Percentiles rank a stretch among this genome's conserved stretches.
Evolutionary conservation across 2,888 invertebrate genomes (phyloP).

Genomic region (Drosophila algonquin): DNA sequence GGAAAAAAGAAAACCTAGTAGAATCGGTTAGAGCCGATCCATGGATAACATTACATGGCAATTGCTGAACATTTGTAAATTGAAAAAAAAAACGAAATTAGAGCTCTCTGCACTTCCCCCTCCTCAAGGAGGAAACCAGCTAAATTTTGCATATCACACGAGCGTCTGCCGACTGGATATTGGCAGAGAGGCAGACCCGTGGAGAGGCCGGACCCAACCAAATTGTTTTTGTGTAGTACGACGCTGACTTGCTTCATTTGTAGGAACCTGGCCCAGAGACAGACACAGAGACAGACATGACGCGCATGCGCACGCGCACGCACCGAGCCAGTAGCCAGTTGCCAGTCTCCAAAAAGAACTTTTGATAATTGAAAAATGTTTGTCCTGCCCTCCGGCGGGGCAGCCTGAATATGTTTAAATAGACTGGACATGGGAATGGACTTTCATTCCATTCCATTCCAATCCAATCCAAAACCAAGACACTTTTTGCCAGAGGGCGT

Average conservation of each 20-base stretch:
- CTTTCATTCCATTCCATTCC: background rate
- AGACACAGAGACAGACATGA: conserved; percentile 7
- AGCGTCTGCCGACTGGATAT: background rate
- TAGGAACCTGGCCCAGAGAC: conserved; percentile 52
- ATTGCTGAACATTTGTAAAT: conserved; percentile 71
- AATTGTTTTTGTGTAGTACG: conserved; percentile 60
- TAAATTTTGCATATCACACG: conserved; percentile 1
- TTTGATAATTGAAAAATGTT: conserved; percentile 57
- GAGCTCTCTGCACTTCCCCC: conserved; percentile 49
- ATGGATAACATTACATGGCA: conserved; percentile 5
- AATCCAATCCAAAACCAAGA: conserved; percentile 11
- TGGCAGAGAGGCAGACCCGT: conserved; percentile 17
- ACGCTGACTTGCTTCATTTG: conserved; percentile 61
- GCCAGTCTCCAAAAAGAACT: conserved; percentile 32
- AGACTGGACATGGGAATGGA: conserved; percentile 8
- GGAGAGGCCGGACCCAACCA: conserved; percentile 11
- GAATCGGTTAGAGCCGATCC: conserved; percentile 28
- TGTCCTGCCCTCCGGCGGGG: conserved; percentile 57
- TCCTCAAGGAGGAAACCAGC: conserved; percentile 20
- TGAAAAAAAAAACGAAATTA: conserved; percentile 53
- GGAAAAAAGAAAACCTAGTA: conserved; percentile 26
- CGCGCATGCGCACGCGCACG: conserved; percentile 13
- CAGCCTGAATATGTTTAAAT: conserved; percentile 32
- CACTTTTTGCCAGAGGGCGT: conserved; percentile 27
- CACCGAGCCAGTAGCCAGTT: conserved; percentile 11